Percentiles rank a stretch among this genome's conserved stretches.
Conservation (phyloP, 2,888 invertebrate species). For the Cataglyphis livida region DNA sequence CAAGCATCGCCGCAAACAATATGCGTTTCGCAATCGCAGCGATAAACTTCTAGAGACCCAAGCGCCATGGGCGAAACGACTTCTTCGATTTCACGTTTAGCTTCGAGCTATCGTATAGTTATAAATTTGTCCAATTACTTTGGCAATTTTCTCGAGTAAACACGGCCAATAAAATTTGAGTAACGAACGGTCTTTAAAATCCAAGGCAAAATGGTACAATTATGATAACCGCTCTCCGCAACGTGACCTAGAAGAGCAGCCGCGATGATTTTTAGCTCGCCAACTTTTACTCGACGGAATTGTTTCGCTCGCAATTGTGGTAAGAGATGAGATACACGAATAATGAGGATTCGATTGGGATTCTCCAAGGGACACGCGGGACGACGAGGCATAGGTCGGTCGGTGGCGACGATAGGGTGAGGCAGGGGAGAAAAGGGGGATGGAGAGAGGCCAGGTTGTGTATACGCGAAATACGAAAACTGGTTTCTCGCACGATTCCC, state of each 20-base stretch:
- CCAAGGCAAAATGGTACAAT: neutral
- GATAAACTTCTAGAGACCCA: neutral
- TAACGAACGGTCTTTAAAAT: slow-evolving; percentile 15
- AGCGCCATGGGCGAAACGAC: neutral
- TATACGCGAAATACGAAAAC: slow-evolving; percentile 66
- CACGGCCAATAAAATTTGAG: neutral
- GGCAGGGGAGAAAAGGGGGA: neutral
- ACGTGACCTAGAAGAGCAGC: slow-evolving; percentile 30
- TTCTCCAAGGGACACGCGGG: neutral
- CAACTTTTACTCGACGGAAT: slow-evolving; percentile 26
- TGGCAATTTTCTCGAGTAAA: neutral
- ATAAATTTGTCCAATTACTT: neutral
- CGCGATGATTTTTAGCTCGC: slow-evolving; percentile 2
- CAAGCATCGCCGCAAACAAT: slow-evolving; percentile 8
- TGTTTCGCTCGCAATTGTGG: neutral
- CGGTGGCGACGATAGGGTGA: slow-evolving; percentile 22
- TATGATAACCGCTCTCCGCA: neutral
- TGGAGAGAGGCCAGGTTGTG: slow-evolving; percentile 4
- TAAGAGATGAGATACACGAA: neutral
- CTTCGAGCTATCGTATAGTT: neutral
- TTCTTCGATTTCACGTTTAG: neutral
- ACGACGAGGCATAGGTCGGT: slow-evolving; percentile 51
- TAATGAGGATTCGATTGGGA: slow-evolving; percentile 21
- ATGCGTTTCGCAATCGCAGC: slow-evolving; percentile 32
- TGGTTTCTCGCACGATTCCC: slow-evolving; percentile 68